Evolutionary conservation across 2,113 vertebrate species (phyloP), one percentile per base, ranked within the genome.

Genomic region (Pantherophis guttatus): DNA sequence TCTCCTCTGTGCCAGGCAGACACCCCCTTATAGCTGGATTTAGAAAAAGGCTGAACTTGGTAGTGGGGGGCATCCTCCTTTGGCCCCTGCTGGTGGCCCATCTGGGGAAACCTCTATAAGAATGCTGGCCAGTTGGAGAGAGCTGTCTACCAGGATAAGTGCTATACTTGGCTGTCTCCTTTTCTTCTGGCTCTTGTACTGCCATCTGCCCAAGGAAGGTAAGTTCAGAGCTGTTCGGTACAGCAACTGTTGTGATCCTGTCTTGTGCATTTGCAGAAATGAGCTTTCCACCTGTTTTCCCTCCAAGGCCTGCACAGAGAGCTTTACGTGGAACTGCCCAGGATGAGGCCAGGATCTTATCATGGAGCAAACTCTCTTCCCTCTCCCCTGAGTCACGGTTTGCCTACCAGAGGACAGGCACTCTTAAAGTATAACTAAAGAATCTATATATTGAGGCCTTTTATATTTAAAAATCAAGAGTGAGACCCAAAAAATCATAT

Each of bases 191-290:
- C 97, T 98, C 94, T 97, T 98, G 94, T 98, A 98, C 96, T 98
- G 98, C 91, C 98, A 98, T 94, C 97, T 98, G 94, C 97, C 98
- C 50, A 97, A 97, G 98, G 98, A 98, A 97, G 98, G 98, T 98
- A 97, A 98, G 89, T 88, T 48, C 48, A 5, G 50, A 0, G 17
- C 52, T 8, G 15, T 57, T 57, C 75, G 7, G 1, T 9, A 33
- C 33, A 24, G 54, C 23, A 6, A 81, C 57, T n/a, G 26, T 6
- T 13, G 0, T 81, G 33, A 39, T 29, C 59, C 21, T 58, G 44
- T 48, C 90, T 44, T 26, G 2, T 26, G 52, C 9, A 4, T 17
- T 33, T n/a, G 29, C 33, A 39, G 29, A 10, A 86, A 52, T 15
- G 62, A 10, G 53, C 65, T 7, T 58, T 33, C 26, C 54, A 75